Conservation (phyloP, 2,113 vertebrate genomes). For the Oceanites oceanicus region DNA sequence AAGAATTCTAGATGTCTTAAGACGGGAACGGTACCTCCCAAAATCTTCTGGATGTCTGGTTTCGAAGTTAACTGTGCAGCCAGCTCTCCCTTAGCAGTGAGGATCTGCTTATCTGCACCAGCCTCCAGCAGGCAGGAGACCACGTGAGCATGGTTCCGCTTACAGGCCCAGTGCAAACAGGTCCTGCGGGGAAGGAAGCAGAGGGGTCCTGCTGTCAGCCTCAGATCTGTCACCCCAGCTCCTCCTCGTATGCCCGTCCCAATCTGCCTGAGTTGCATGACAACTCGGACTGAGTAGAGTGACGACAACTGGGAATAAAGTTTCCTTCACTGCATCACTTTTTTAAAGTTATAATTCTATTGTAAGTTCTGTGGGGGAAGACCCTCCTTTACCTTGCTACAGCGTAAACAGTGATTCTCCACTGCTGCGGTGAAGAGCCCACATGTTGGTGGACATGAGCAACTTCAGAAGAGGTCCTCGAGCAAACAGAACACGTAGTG, state of each 20-base stretch:
- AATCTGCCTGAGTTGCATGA: accelerated
- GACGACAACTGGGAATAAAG: neutral
- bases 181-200: conserved; percentile 74
- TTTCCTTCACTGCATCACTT: neutral
- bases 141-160: conserved; percentile 84
- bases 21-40: conserved; percentile 74
- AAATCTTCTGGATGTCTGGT: conserved; percentile 79
- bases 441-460: accelerated
- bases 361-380: accelerated
- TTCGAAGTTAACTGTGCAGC: conserved; percentile 85
- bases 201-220: neutral
- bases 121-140: conserved; percentile 83
- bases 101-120: conserved; percentile 81
- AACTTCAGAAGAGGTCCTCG: accelerated
- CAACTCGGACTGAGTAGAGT: neutral
- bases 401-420: accelerated
- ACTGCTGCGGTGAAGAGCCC: neutral
- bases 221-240: accelerated
- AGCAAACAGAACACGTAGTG: neutral
- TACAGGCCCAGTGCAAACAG: conserved; percentile 89
- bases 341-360: neutral
- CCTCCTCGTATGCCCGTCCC: accelerated
- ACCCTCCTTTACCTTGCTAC: neutral
- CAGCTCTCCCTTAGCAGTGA: conserved; percentile 81
- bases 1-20: neutral